Evolutionary conservation across 2,113 vertebrate species (phyloP).

Genomic region (Neodontobutis hainanensis): DNA sequence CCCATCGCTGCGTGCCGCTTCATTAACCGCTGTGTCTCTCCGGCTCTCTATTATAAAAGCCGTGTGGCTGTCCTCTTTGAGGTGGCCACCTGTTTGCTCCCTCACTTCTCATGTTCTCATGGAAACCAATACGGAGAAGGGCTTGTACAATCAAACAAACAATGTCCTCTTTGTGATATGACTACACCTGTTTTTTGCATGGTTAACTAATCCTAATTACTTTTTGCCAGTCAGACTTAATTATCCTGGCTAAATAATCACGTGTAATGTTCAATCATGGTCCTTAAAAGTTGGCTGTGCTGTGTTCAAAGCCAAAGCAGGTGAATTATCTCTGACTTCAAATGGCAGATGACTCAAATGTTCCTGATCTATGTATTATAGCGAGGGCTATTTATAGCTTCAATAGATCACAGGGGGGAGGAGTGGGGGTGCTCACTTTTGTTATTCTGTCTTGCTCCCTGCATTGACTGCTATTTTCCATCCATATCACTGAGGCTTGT

Average conservation of each 20-base stretch:
- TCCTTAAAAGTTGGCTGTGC: background rate
- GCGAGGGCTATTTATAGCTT: conserved; percentile 47
- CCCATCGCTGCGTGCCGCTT: conserved; percentile 12
- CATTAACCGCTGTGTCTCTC: conserved; percentile 34
- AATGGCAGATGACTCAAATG: conserved; percentile 58
- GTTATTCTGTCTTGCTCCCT: background rate
- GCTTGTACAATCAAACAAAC: conserved; percentile 36
- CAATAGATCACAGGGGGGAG: conserved; percentile 9
- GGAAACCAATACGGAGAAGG: conserved; percentile 60
- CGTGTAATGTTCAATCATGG: too few relatives aligned
- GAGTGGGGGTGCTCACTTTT: background rate
- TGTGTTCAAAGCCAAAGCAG: conserved; percentile 13
- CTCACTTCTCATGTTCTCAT: conserved; percentile 57
- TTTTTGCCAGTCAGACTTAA: too few relatives aligned
- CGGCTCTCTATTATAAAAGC: background rate
- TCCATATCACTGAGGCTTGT: background rate
- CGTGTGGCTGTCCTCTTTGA: conserved; percentile 40
- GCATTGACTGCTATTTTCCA: background rate
- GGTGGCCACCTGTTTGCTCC: conserved; percentile 54
- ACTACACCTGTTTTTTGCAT: background rate
- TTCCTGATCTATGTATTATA: conserved; percentile 45
- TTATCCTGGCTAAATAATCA: too few relatives aligned
- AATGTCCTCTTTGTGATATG: conserved; percentile 57
- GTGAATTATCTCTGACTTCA: conserved; percentile 31
- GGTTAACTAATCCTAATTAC: too few relatives aligned